Base-by-base conservation (phyloP, 2,888 invertebrate genomes). In the Ganaspis brasiliensis region DNA sequence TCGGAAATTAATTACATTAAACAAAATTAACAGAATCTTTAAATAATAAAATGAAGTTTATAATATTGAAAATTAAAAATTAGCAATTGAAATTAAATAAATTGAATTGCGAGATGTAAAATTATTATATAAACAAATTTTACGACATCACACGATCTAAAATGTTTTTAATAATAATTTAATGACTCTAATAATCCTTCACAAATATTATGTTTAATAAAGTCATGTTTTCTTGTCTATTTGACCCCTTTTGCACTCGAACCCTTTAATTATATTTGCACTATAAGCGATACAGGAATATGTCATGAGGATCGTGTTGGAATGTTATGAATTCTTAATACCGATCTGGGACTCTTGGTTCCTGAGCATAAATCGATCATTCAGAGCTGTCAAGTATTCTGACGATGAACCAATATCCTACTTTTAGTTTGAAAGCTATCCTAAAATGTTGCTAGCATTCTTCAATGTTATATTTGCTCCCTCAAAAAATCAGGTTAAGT, bases 241-340 rank as follows among this genome's bases (percentile, higher is more conserved):
- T 49, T 52, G 52, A 52, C 52, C 52, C 1, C 52, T 52, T 52
- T 52, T 52, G 45, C 45, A 45, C 1, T 52, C 8, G 19, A 6
- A 8, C 19, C 52, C 52, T 52, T 16, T 19, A 52, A 52, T 52
- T 52, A 52, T 52, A 59, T 5, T 45, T 67, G 45, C 67, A 67
- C 24, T 67, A 45, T 24, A 67, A 63, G 37, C 63, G 40, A 21
- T 24, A 40, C n/a, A 24, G 45, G 67, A 67, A 45, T 67, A 45
- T 67, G 67, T 67, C 24, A 24, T 40, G 45, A 45, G 24, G 63
- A 45, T 45, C 63, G 63, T 67, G 21, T 67, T 21, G 40, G 63
- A 67, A 67, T 67, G 21, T 21, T 45, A 67, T 67, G 67, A 45
- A 67, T 67, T 67, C 24, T 67, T 40, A 67, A 67, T 67, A 67